A percentile compares a stretch with the other conserved stretches of the same genome.
Conservation (phyloP, 1,140 invertebrate species). For the Panagrolaimus sp. region DNA sequence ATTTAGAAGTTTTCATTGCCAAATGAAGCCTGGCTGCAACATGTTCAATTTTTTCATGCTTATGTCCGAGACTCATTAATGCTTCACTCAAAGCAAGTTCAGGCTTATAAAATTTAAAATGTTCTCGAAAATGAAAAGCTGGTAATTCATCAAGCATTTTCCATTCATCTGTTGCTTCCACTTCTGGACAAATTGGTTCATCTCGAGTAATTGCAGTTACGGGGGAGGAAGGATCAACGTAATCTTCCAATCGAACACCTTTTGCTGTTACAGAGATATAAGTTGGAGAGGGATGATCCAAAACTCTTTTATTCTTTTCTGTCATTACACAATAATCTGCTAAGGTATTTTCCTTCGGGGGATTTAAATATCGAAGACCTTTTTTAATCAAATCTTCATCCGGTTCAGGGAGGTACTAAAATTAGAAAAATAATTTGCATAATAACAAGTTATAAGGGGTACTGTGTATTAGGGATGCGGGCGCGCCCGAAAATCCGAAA, state of each 20-base stretch:
- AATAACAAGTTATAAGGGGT: too few relatives aligned
- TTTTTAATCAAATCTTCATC: background rate
- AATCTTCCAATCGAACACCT: conserved; percentile 63
- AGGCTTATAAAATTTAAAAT: conserved; percentile 60
- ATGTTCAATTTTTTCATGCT: conserved; percentile 60
- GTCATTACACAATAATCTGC: background rate
- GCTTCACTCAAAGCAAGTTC: conserved; percentile 64
- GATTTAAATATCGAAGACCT: background rate
- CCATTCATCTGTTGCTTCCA: conserved; percentile 38
- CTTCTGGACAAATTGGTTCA: conserved; percentile 21
- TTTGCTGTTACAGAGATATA: conserved; percentile 64
- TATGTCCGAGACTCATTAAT: conserved; percentile 63
- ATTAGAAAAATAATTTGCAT: too few relatives aligned
- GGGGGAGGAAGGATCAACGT: conserved; percentile 24
- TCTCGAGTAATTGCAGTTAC: background rate
- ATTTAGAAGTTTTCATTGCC: conserved; percentile 62
- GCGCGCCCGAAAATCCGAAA: too few relatives aligned
- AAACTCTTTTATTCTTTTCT: conserved; percentile 33
- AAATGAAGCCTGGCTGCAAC: conserved; percentile 55
- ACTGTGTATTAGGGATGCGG: too few relatives aligned
- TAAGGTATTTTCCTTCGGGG: background rate
- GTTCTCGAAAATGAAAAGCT: conserved; percentile 60
- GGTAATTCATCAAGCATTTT: conserved; percentile 63
- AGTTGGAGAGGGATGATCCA: conserved; percentile 62
- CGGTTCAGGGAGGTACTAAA: background rate